Conservation (phyloP, 1,140 invertebrate species). For the Zophobas morio region DNA sequence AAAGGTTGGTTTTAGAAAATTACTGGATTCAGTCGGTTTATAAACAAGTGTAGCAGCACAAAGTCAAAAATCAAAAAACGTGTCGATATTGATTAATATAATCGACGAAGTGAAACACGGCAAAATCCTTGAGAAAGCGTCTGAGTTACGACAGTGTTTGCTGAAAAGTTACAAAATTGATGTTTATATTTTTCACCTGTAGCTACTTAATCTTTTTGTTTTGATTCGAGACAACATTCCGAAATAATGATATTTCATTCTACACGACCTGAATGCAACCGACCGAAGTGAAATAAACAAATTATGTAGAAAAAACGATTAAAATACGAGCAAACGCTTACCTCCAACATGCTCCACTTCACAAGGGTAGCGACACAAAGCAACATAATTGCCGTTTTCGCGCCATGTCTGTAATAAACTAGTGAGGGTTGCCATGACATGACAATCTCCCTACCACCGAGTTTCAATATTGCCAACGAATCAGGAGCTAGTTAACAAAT, state of each 20-base stretch:
- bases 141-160: background rate
- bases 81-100: background rate
- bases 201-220: constrained; percentile 39
- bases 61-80: background rate
- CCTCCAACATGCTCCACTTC: background rate
- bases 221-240: constrained; percentile 30
- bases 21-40: background rate
- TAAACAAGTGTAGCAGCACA: background rate
- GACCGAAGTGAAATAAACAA: constrained; percentile 15
- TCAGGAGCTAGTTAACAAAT: constrained; percentile 46
- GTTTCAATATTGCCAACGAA: constrained; percentile 48
- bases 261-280: background rate
- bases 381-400: constrained; percentile 44
- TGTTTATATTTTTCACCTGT: constrained; percentile 40
- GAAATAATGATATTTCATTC: constrained; percentile 32
- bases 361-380: constrained; percentile 37
- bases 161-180: constrained; percentile 35
- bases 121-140: background rate
- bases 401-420: constrained; percentile 47
- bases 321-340: constrained; percentile 12
- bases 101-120: background rate
- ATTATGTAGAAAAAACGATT: constrained; percentile 1
- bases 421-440: constrained; percentile 47
- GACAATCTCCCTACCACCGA: constrained; percentile 47
- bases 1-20: background rate